A percentile compares a stretch with the other conserved stretches of the same genome.
These are phyloP conservation scores for Rutpela maculata DNA, from an alignment of 2,888 invertebrate species.

Conservation along the genomic window DNA sequence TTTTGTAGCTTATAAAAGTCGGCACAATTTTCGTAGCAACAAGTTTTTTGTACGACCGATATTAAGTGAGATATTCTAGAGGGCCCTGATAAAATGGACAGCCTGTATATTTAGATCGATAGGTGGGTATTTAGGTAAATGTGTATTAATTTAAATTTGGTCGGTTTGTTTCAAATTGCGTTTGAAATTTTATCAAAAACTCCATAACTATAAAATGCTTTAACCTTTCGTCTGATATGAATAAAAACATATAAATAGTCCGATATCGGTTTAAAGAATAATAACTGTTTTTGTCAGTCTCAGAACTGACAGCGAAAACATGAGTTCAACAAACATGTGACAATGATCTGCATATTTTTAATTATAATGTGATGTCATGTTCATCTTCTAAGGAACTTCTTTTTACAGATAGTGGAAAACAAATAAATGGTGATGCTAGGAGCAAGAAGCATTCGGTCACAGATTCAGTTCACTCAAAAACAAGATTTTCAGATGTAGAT, in stretches of 20 bases:
- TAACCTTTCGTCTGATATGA: background rate
- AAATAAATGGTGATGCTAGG: conserved; percentile 69
- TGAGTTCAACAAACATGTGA: background rate
- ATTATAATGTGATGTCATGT: conserved; percentile 16
- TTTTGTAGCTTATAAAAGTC: no score
- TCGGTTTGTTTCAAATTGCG: no score
- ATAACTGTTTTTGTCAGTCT: background rate
- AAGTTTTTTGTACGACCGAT: no score
- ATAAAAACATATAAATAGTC: conserved; percentile 6
- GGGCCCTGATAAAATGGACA: no score
- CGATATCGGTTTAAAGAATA: background rate
- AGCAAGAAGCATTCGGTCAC: conserved; percentile 72
- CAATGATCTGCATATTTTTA: background rate
- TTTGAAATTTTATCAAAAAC: no score
- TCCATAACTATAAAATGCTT: background rate
- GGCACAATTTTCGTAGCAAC: no score
- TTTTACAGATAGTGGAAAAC: conserved; percentile 69
- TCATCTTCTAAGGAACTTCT: conserved; percentile 46
- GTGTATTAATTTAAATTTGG: no score
- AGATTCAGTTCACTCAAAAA: conserved; percentile 71
- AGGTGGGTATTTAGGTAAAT: no score
- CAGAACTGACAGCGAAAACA: background rate
- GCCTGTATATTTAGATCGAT: no score
- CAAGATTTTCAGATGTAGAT: conserved; percentile 68
- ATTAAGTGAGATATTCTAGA: no score